Conservation (phyloP, 2,113 vertebrate genomes). For the Triplophysa dalaica region DNA sequence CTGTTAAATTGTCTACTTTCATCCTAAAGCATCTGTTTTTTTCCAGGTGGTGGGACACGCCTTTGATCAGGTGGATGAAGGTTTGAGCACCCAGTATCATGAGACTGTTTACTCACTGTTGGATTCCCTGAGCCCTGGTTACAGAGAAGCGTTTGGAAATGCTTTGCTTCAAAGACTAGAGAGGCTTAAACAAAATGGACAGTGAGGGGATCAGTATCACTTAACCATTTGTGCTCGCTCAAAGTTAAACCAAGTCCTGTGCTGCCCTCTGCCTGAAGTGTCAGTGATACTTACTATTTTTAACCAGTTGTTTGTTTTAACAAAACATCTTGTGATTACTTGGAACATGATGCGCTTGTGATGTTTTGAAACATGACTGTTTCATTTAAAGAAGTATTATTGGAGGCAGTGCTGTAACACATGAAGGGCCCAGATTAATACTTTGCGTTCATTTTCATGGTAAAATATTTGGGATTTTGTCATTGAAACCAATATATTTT, state of each 20-base stretch:
- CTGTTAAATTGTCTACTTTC: neutral
- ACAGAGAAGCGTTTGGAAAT: constrained; percentile 94
- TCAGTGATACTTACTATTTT: constrained; percentile 33
- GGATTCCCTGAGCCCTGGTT: constrained; percentile 92
- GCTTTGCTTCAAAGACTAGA: constrained; percentile 92
- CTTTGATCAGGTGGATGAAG: constrained; percentile 88
- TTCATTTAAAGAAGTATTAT: constrained; percentile 3
- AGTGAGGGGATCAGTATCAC: constrained; percentile 69
- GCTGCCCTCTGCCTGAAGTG: constrained; percentile 40
- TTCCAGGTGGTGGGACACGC: constrained; percentile 87
- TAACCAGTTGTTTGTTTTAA: constrained; percentile 49
- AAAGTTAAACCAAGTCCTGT: constrained; percentile 30
- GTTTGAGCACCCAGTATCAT: constrained; percentile 83
- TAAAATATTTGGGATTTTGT: neutral
- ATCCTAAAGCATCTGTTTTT: neutral
- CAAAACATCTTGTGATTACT: constrained; percentile 23
- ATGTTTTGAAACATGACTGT: constrained; percentile 26
- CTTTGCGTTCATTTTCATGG: neutral
- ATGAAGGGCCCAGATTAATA: neutral
- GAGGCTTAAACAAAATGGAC: constrained; percentile 83
- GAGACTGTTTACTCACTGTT: constrained; percentile 95
- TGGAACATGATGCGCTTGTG: constrained; percentile 37
- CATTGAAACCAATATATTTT: neutral
- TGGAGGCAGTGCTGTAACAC: neutral
- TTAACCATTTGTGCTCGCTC: constrained; percentile 33